These are phyloP conservation scores for Ferdinandea cuprea DNA, from an alignment of 2,888 invertebrate genomes.

Conservation along the genomic window DNA sequence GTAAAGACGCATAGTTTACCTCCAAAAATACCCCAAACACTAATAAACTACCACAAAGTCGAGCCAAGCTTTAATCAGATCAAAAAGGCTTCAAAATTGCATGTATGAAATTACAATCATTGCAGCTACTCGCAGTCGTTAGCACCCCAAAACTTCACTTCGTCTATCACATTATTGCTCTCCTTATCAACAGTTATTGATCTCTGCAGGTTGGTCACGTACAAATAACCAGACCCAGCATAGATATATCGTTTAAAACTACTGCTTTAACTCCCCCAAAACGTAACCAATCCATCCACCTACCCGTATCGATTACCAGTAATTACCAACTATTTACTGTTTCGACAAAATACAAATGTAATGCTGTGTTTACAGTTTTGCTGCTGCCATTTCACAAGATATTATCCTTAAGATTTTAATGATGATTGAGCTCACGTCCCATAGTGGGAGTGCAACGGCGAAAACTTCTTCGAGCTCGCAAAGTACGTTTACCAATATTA, in stretches of 20 bases:
- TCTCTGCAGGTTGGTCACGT: constrained; percentile 31
- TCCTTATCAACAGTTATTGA: background rate
- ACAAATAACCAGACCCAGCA: constrained; percentile 2
- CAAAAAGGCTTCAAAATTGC: background rate
- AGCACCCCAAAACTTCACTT: background rate
- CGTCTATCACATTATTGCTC: background rate
- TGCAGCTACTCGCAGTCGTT: background rate
- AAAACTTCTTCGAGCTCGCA: constrained; percentile 17
- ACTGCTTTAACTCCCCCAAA: background rate
- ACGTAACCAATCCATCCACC: too few species aligned
- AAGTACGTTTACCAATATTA: constrained; percentile 6
- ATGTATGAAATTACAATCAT: too few species aligned
- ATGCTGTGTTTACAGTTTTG: constrained; percentile 55
- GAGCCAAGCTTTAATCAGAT: background rate
- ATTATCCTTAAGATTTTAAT: constrained; percentile 42
- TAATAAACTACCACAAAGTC: background rate
- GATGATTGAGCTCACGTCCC: constrained; percentile 56
- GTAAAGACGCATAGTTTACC: too few species aligned
- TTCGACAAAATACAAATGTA: constrained; percentile 51
- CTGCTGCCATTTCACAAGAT: constrained; percentile 34
- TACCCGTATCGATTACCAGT: constrained; percentile 33
- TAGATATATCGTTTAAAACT: background rate
- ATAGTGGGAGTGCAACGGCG: background rate
- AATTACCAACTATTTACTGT: constrained; percentile 53
- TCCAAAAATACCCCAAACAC: too few species aligned